These are phyloP conservation scores for Morpho helenor DNA, from an alignment of 2,888 invertebrate species.

Conservation along the genomic window DNA sequence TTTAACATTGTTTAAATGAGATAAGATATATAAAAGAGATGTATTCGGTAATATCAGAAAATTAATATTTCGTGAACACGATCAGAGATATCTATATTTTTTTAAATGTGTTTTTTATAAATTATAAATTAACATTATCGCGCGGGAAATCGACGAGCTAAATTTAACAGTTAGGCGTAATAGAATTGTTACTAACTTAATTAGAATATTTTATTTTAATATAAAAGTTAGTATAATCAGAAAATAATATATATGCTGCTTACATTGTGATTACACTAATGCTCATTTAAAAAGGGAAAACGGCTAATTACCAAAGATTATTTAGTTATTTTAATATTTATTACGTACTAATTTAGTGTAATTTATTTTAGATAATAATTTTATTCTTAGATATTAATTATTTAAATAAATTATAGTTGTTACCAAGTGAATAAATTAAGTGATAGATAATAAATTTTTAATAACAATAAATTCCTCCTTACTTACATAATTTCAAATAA, in stretches of 20 bases:
- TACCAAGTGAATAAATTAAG: constrained; percentile 19
- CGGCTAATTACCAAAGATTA: constrained; percentile 74
- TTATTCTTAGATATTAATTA: constrained; percentile 3
- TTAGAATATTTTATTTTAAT: constrained; percentile 3
- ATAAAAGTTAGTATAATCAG: constrained; percentile 1
- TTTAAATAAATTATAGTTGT: not conserved
- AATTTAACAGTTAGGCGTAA: constrained; percentile 13
- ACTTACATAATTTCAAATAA: no score
- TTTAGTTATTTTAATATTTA: constrained; percentile 23
- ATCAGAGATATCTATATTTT: constrained; percentile 3
- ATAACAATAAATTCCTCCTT: not conserved
- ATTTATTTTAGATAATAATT: constrained; percentile 14
- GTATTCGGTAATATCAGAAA: constrained; percentile 34
- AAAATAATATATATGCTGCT: constrained; percentile 15
- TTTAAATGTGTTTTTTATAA: not conserved
- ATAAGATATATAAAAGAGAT: constrained; percentile 19
- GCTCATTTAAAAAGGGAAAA: constrained; percentile 45
- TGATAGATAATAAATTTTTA: constrained; percentile 12
- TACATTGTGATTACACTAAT: constrained; percentile 43
- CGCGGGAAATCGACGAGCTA: constrained; percentile 22
- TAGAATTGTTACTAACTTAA: constrained; percentile 13
- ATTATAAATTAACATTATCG: not conserved
- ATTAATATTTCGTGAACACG: constrained; percentile 15
- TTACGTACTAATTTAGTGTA: constrained; percentile 23
- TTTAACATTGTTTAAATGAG: no score